A percentile compares a stretch with the other conserved stretches of the same genome.
Evolutionary conservation across 2,797 vertebrate species (phyloP).

Genomic region (Mastacembelus armatus): DNA sequence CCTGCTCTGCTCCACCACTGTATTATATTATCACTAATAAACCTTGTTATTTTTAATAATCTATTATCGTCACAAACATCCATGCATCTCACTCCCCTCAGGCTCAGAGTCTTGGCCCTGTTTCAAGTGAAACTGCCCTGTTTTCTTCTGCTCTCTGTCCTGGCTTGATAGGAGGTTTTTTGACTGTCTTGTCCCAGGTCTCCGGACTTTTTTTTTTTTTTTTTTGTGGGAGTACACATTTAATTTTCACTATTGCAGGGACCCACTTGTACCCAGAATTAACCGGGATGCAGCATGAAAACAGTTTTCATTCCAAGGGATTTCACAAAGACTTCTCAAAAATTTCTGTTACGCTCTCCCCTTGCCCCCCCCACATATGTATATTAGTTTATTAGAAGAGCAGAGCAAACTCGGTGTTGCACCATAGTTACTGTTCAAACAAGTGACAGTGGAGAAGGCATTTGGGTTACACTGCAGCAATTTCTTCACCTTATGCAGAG

Average conservation of each 20-base stretch:
- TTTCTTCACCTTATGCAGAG: slow-evolving; percentile 38
- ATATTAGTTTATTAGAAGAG: not conserved
- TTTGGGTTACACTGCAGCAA: slow-evolving; percentile 44
- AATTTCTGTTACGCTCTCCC: not conserved
- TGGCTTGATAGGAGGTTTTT: slow-evolving; percentile 22
- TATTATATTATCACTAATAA: not conserved
- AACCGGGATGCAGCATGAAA: not conserved
- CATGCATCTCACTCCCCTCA: slow-evolving; percentile 29
- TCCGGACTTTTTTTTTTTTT: slow-evolving; percentile 5
- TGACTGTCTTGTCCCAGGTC: slow-evolving; percentile 34
- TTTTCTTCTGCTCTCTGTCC: slow-evolving; percentile 43
- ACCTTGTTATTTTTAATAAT: not conserved
- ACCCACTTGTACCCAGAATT: not conserved
- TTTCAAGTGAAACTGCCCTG: slow-evolving; percentile 84
- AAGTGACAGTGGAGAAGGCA: slow-evolving; percentile 25
- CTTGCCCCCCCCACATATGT: not conserved
- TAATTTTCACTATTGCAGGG: not conserved
- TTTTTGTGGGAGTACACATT: not conserved
- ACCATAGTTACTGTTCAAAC: slow-evolving; percentile 6
- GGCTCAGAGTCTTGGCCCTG: slow-evolving; percentile 71
- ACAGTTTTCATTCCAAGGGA: not conserved
- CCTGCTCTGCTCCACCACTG: too few relatives aligned
- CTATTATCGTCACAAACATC: slow-evolving; percentile 9
- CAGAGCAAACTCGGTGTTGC: not conserved
- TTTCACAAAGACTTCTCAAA: not conserved